Evolutionary conservation across 2,113 vertebrate genomes (phyloP).

Genomic region (Pygoscelis antarcticus): DNA sequence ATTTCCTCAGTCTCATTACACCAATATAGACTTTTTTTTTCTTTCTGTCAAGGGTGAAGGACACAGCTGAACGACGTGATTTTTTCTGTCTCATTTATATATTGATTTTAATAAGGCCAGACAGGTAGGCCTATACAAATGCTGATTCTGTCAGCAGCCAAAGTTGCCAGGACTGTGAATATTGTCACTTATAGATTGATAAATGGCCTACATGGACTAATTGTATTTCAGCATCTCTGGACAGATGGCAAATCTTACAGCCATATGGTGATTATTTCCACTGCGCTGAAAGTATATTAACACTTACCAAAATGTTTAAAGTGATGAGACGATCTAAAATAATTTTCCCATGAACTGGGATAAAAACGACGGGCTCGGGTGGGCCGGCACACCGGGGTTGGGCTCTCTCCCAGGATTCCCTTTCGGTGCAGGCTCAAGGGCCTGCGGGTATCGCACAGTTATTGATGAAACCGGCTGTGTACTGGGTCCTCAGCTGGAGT

Average conservation of each 20-base stretch:
- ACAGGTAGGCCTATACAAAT: constrained; percentile 43
- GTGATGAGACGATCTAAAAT: not conserved
- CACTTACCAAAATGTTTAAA: constrained; percentile 57
- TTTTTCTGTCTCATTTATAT: constrained; percentile 37
- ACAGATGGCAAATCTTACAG: constrained; percentile 62
- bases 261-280: constrained; percentile 68
- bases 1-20: not conserved
- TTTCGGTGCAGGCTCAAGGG: not conserved
- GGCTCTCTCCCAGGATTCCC: not conserved
- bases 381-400: not conserved
- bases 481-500: not conserved
- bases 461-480: not conserved
- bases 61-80: not conserved
- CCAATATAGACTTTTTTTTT: not conserved
- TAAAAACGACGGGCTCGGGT: not conserved
- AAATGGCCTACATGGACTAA: constrained; percentile 54
- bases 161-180: constrained; percentile 35
- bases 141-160: constrained; percentile 28
- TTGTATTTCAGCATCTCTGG: constrained; percentile 31
- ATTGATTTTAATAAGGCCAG: constrained; percentile 47
- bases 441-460: not conserved
- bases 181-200: constrained; percentile 64
- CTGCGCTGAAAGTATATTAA: constrained; percentile 42
- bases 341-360: not conserved
- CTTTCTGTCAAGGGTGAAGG: not conserved